Evolutionary conservation across 2,797 vertebrate genomes (phyloP).

Genomic region (Cygnus olor): DNA sequence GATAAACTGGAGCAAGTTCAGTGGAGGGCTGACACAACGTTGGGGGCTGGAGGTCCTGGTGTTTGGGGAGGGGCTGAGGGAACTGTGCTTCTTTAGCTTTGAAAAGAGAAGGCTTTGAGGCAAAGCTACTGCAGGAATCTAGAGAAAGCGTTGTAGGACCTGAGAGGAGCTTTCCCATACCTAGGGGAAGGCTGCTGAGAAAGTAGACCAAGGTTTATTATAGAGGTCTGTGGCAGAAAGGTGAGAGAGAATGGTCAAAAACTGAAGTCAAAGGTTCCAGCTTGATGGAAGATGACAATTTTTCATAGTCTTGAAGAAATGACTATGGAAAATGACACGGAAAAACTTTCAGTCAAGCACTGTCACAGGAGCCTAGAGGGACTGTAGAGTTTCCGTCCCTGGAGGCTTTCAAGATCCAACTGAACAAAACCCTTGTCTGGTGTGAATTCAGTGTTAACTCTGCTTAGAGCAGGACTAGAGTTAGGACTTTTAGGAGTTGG

Average conservation of each 20-base stretch:
- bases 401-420: not conserved
- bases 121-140: rapidly evolving
- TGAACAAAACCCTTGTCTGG: not conserved
- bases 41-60: not conserved
- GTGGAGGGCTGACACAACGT: rapidly evolving
- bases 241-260: not conserved
- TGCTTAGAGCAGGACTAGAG: not conserved
- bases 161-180: not conserved
- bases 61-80: not conserved
- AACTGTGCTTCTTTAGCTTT: not conserved
- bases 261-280: not conserved
- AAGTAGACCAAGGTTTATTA: not conserved
- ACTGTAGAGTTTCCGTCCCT: not conserved
- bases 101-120: not conserved
- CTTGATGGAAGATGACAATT: not conserved
- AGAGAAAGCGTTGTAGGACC: not conserved
- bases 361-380: not conserved
- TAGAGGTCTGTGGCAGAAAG: not conserved
- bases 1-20: too few relatives aligned
- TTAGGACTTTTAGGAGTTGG: too few relatives aligned
- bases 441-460: not conserved
- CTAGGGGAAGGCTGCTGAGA: not conserved
- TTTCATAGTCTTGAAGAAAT: not conserved
- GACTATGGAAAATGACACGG: too few relatives aligned
- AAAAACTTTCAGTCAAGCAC: not conserved